Evolutionary conservation across 2,113 vertebrate species (phyloP), one percentile per base, ranked within the genome.

Genomic region (Dipodomys merriami): DNA sequence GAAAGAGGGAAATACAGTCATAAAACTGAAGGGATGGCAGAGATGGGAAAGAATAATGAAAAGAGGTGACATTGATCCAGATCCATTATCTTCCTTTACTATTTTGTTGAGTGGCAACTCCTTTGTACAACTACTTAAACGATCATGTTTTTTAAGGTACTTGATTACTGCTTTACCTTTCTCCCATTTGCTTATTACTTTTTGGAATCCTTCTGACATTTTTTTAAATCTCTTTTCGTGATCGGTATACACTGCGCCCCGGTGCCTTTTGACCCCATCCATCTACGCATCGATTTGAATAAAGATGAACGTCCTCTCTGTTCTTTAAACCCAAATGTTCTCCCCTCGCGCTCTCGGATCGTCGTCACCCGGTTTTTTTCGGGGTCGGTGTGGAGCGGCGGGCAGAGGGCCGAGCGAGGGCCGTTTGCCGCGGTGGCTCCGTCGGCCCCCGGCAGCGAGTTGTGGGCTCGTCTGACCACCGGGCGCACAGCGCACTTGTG

Each of bases 91-190:
- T 57, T 57, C 53, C 13, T 13, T 57, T 57, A 57, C 53, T 57
- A 57, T 18, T 57, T 16, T 18, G 53, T 57, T 57, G 53, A 57
- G 15, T 57, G 53, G 12, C 53, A 57, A 57, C 53, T 16, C 53
- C 53, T 57, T 57, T 10, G 16, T 13, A 18, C 53, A 57, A 57
- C 53, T 57, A 57, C 15, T 18, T 57, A 57, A 57, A 57, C 2
- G 53, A 57, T 57, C 12, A 49, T 49, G 8, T 49, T 49, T 49
- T 49, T 49, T 49, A 90, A 72, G 22, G 29, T 13, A 49, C 49
- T 86, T 73, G n/a, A 77, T 29, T 53, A 72, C 46, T 83, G 20
- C n/a, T 30, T 93, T 81, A 87, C 90, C 69, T 73, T 60, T 57
- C 11, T 90, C 18, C n/a, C 39, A 46, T 71, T 39, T 15, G 22